Base-by-base conservation (phyloP, 2,888 invertebrate species). In the Platerodrilus igneus region DNA sequence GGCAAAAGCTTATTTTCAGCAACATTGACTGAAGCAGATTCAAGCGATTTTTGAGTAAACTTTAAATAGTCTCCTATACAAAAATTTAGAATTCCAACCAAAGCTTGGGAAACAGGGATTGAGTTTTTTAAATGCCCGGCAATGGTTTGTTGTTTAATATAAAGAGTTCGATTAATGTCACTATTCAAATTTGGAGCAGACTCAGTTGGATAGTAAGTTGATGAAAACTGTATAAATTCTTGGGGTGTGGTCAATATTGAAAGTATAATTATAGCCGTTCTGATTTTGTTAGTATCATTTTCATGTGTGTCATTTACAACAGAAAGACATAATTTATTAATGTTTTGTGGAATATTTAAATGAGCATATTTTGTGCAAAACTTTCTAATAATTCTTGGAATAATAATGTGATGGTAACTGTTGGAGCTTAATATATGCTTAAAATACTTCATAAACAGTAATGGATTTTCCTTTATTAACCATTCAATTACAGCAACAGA, bases 41-140 rank as follows among this genome's bases (percentile, higher is more conserved):
- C 36, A 5, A 45, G 25, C 1, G 44, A 27, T 7, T 6, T 17
- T 37, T 30, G 11, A n/a, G 30, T 25, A 7, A 32, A 26, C 32
- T 37, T 39, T 4, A 46, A 36, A 17, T 37, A 44, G 18, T 45
- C 39, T 8, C 37, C 36, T 28, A 21, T 30, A 5, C 39, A 44
- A 29, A 38, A 47, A 14, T 27, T 23, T 10, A 44, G n/a, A 21
- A 49, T 23, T 6, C 18, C n/a, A n/a, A 21, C 17, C 3, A 45
- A 10, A 5, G 21, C 29, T 1, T 15, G 8, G 2, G 19, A 29
- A 6, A 45, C 22, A 1, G 41, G 22, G 4, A 10, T 39, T 6
- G 47, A 2, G 22, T 41, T 30, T 18, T 25, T 32, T 4, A 49
- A 13, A 16, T 10, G 25, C 3, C 23, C 9, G 2, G 29, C 19